These are phyloP conservation scores for Hipparchia sbordonii DNA, from an alignment of 2,888 invertebrate species.

Conservation along the genomic window DNA sequence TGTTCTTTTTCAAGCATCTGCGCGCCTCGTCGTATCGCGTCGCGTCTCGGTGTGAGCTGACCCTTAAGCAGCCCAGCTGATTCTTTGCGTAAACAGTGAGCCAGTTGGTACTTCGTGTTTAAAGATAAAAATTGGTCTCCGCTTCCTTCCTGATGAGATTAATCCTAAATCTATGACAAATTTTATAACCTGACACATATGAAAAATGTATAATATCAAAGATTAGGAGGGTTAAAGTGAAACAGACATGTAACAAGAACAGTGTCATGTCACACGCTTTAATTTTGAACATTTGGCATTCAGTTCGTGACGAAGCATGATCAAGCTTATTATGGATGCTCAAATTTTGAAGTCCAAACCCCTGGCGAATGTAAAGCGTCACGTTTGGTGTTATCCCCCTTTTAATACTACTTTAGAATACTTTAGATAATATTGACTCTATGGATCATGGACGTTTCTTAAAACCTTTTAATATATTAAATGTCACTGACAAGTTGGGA, in stretches of 20 bases:
- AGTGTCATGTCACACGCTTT: slow-evolving; percentile 59
- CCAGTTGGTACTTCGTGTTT: too few species aligned
- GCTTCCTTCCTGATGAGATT: too few species aligned
- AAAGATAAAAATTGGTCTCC: too few species aligned
- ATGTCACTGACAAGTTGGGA: too few species aligned
- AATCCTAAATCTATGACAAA: too few species aligned
- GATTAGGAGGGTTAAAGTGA: slow-evolving; percentile 41
- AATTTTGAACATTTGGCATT: slow-evolving; percentile 72
- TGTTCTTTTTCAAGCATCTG: too few species aligned
- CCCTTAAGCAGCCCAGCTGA: too few species aligned
- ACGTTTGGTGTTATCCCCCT: slow-evolving; percentile 71
- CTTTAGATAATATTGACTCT: neutral
- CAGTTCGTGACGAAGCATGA: slow-evolving; percentile 73
- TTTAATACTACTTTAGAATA: slow-evolving; percentile 17
- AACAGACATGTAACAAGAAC: slow-evolving; percentile 56
- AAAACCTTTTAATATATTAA: too few species aligned
- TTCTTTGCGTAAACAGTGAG: too few species aligned
- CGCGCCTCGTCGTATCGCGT: too few species aligned
- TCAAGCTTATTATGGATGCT: slow-evolving; percentile 76
- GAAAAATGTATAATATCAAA: slow-evolving; percentile 8
- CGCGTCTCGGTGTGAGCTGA: too few species aligned
- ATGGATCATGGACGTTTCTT: slow-evolving; percentile 3
- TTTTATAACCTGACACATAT: neutral
- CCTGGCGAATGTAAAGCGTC: slow-evolving; percentile 61
- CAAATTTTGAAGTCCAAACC: slow-evolving; percentile 60